Evolutionary conservation across 2,113 vertebrate species (phyloP), one percentile per base, ranked within the genome.

Genomic region (Serilophus lunatus): DNA sequence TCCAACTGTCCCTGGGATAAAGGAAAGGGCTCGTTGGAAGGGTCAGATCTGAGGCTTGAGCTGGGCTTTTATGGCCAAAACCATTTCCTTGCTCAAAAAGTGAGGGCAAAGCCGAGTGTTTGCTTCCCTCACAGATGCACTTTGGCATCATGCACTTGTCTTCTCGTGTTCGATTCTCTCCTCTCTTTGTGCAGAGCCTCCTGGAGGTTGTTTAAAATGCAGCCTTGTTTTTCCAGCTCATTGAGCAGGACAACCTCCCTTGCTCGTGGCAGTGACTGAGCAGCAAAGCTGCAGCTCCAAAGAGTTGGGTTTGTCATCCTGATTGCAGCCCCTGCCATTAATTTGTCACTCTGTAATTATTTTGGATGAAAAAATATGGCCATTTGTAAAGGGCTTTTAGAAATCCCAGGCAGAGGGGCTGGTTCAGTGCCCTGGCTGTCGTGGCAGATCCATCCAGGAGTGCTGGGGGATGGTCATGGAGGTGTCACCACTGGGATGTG

Each of bases 221-320:
- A 69, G 70, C 61, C 60, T 49, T 49, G 54, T 47, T 82, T 85
- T 88, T 86, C 85, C 88, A 86, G 44, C 33, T 91, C 75, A 60
- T 91, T 95, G 78, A 8, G 54, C 33, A 4, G 38, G 80, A 63
- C 49, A 77, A 20, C 64, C 31, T 59, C 4, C 3, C 60, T 64
- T 10, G 18, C 68, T 85, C n/a, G 0, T n/a, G 8, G 64, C 5
- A 14, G 35, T 40, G 75, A 24, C 49, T 12, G 15, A 36, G 53
- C 22, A 40, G 45, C 13, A 2, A 25, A 57, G 65, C 88, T 49
- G 23, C 64, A 20, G 56, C 18, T 1, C 4, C 4, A 56, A n/a
- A 25, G 65, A 26, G 35, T 23, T 56, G 50, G 44, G 12, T 28
- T 86, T 78, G 61, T 86, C 33, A 3, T 45, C 76, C 11, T 38